phyloP scores from a whole-genome alignment of 2,113 vertebrate species.

The Uria aalge region DNA sequence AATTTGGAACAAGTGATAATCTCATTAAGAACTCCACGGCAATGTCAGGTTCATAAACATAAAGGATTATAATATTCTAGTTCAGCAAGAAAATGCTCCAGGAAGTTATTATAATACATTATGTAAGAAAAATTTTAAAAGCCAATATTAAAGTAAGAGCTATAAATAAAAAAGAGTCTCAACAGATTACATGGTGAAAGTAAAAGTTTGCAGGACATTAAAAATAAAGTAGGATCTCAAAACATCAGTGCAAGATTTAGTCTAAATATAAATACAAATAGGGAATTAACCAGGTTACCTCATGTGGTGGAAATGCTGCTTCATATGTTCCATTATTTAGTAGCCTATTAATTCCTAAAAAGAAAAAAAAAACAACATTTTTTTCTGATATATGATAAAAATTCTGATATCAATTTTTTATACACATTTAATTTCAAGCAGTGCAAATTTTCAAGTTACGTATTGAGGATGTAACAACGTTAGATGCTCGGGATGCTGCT shows the following conservation, averaged over 20 bases:
- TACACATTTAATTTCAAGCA: neutral
- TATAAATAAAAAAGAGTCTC: neutral
- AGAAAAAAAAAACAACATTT: neutral
- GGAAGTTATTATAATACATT: neutral
- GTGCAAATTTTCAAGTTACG: neutral
- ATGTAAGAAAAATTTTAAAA: neutral
- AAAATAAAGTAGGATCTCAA: neutral
- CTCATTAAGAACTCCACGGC: neutral
- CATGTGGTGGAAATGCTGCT: constrained; percentile 96
- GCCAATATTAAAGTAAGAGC: neutral
- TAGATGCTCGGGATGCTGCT: neutral
- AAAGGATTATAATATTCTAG: neutral
- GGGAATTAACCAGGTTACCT: constrained; percentile 77
- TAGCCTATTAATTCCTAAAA: constrained; percentile 90
- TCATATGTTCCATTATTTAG: constrained; percentile 93
- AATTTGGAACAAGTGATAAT: neutral
- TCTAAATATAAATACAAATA: neutral
- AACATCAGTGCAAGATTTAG: neutral
- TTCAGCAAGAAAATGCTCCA: neutral
- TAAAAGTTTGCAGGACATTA: neutral
- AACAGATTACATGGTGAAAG: neutral
- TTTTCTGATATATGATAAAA: neutral
- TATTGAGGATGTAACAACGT: neutral
- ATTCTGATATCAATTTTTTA: neutral
- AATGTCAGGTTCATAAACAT: neutral